phyloP scores from a whole-genome alignment of 2,113 vertebrate genomes.

The Plectropomus leopardus region DNA sequence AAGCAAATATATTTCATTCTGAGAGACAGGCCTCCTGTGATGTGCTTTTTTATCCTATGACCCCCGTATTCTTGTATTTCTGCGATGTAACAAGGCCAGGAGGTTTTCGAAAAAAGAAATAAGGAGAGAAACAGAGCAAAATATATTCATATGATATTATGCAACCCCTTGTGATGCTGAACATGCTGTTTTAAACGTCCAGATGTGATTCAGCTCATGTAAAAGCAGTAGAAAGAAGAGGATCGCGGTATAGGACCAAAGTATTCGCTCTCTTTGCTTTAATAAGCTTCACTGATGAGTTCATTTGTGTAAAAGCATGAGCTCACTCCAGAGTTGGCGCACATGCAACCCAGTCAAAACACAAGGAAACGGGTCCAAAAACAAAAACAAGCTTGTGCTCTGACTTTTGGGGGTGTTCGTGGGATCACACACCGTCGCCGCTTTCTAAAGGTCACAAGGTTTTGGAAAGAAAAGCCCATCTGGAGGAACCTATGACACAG shows the following conservation, averaged over 20 bases:
- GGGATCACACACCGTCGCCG: slow-evolving; percentile 61
- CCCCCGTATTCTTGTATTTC: slow-evolving; percentile 23
- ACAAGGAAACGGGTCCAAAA: slow-evolving; percentile 71
- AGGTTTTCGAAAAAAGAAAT: slow-evolving; percentile 16
- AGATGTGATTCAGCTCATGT: slow-evolving; percentile 33
- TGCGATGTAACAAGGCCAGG: slow-evolving; percentile 36
- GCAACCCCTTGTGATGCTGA: slow-evolving; percentile 21
- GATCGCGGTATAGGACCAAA: background rate
- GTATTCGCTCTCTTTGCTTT: background rate
- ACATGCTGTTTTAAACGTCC: slow-evolving; percentile 4
- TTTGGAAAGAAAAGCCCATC: slow-evolving; percentile 63
- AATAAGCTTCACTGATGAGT: slow-evolving; percentile 60
- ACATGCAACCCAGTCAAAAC: slow-evolving; percentile 74
- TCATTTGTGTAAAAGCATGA: slow-evolving; percentile 65
- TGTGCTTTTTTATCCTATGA: slow-evolving; percentile 53
- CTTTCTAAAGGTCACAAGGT: slow-evolving; percentile 73
- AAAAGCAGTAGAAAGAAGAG: background rate
- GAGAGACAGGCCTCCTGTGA: slow-evolving; percentile 58
- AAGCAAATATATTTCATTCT: slow-evolving; percentile 67
- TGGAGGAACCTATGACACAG: slow-evolving; percentile 79
- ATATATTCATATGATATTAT: slow-evolving; percentile 7
- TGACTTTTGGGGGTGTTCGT: slow-evolving; percentile 52
- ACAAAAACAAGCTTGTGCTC: slow-evolving; percentile 73
- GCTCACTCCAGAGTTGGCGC: slow-evolving; percentile 54
- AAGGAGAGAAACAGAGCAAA: slow-evolving; percentile 9